These are phyloP conservation scores for Apteryx owenii DNA, from an alignment of 2,113 vertebrate genomes.

Conservation along the genomic window DNA sequence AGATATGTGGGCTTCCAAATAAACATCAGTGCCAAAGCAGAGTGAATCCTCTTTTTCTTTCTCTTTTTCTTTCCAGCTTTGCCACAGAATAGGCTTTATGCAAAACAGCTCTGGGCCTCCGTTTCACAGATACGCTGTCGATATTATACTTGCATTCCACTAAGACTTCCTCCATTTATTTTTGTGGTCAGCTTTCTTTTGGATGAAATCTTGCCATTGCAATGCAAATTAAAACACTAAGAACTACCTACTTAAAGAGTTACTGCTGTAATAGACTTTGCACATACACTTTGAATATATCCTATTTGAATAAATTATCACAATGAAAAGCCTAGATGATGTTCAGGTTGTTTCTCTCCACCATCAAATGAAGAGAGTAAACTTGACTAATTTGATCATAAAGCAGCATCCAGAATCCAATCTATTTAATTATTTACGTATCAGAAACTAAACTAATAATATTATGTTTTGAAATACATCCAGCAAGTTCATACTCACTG, in stretches of 20 bases:
- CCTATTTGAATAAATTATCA: background rate
- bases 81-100: background rate
- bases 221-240: background rate
- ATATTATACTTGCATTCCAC: background rate
- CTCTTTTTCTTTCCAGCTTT: background rate
- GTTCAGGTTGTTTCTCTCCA: background rate
- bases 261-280: background rate
- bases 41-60: background rate
- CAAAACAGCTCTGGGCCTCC: background rate
- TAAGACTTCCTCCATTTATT: background rate
- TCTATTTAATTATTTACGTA: background rate
- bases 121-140: background rate
- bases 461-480: background rate
- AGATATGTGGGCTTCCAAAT: background rate
- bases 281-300: background rate
- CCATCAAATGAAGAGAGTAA: background rate
- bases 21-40: background rate
- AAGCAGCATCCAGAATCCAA: background rate
- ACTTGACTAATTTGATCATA: background rate
- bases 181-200: background rate
- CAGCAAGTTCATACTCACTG: background rate
- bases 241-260: background rate
- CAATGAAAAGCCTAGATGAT: background rate
- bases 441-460: background rate
- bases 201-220: background rate